These are phyloP conservation scores for Dorcus hopei DNA, from an alignment of 2,888 invertebrate species.

Conservation along the genomic window DNA sequence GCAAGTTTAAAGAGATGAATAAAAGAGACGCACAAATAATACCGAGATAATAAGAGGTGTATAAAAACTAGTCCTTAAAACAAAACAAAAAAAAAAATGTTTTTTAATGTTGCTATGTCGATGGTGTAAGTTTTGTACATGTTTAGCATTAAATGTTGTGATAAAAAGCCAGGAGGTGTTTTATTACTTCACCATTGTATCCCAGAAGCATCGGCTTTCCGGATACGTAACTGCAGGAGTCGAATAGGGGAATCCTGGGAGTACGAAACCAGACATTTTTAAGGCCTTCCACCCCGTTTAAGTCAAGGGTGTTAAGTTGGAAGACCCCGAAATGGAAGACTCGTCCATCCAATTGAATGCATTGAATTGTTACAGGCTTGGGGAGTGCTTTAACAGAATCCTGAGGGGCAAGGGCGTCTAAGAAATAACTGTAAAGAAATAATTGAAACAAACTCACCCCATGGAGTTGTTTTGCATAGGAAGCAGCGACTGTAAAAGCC, in stretches of 20 bases:
- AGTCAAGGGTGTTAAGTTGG: conserved; percentile 78
- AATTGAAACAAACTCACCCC: conserved; percentile 57
- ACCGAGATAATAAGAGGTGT: neutral
- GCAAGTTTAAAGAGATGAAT: too few relatives aligned
- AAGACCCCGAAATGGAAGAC: conserved; percentile 77
- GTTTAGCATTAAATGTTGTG: conserved; percentile 53
- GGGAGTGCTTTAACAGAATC: conserved; percentile 62
- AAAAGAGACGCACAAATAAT: too few relatives aligned
- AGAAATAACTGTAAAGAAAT: neutral
- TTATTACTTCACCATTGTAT: conserved; percentile 77
- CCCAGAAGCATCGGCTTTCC: conserved; percentile 67
- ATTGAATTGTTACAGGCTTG: conserved; percentile 78
- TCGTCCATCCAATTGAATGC: conserved; percentile 76
- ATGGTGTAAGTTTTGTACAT: conserved; percentile 7
- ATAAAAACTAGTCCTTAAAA: neutral
- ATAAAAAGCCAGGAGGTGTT: conserved; percentile 76
- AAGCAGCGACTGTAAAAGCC: conserved; percentile 71
- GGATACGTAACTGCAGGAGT: conserved; percentile 60
- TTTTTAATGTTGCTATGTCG: neutral
- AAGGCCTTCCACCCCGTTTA: conserved; percentile 55
- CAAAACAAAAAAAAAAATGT: neutral
- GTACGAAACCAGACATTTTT: conserved; percentile 82
- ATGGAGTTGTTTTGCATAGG: conserved; percentile 71
- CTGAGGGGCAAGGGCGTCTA: conserved; percentile 42
- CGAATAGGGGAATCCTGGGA: conserved; percentile 62